Conservation (phyloP, 2,797 vertebrate genomes). For the Sebastes melanostomus region DNA sequence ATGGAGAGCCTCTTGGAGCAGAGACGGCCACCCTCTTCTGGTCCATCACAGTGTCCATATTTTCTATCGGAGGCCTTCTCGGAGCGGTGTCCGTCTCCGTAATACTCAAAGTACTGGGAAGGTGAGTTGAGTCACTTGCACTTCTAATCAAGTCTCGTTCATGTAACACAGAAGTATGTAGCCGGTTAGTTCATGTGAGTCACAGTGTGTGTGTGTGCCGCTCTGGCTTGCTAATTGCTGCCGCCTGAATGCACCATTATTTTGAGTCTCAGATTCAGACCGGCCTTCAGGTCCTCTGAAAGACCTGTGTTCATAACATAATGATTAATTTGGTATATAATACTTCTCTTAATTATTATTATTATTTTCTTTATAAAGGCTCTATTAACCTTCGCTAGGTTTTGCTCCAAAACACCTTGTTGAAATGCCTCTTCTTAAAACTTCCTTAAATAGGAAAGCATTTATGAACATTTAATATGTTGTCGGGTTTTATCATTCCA, state of each 20-base stretch:
- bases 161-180: no score
- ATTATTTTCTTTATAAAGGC: neutral
- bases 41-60: constrained; percentile 95
- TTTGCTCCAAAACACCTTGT: no score
- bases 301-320: neutral
- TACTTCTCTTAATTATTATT: neutral
- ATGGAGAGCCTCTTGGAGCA: constrained; percentile 68
- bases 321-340: neutral
- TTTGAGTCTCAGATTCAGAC: neutral
- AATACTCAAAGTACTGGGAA: constrained; percentile 87
- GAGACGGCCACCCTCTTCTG: constrained; percentile 87
- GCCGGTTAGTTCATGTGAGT: no score
- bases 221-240: no score
- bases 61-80: constrained; percentile 91
- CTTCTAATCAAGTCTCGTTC: neutral
- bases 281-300: neutral
- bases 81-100: constrained; percentile 86
- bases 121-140: constrained; percentile 79
- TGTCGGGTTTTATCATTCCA: neutral
- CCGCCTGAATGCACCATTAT: neutral
- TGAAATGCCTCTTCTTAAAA: neutral
- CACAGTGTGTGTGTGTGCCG: no score
- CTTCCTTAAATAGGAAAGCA: neutral
- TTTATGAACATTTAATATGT: neutral
- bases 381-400: no score